A percentile compares a stretch with the other conserved stretches of the same genome.
These are phyloP conservation scores for Aphodius sticticus DNA, from an alignment of 2,888 invertebrate genomes.

Conservation along the genomic window DNA sequence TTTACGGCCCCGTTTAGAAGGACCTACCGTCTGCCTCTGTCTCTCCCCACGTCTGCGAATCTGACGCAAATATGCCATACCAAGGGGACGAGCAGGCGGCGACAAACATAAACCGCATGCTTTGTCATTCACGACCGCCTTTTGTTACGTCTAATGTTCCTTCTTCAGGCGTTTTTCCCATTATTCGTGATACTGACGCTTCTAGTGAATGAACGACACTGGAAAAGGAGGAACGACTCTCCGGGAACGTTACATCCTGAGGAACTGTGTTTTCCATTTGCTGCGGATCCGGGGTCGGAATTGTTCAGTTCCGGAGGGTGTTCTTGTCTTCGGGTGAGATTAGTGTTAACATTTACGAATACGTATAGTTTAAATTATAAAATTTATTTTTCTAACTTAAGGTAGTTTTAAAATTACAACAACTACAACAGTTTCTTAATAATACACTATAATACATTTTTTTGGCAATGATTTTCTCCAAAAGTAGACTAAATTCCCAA, in stretches of 20 bases:
- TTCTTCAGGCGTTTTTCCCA: background rate
- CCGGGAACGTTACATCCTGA: background rate
- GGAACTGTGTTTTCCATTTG: background rate
- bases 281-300: background rate
- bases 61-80: background rate
- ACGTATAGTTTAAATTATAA: no score
- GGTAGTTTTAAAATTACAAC: no score
- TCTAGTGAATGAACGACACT: background rate
- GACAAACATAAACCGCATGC: conserved; percentile 27
- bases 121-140: conserved; percentile 17
- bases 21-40: background rate
- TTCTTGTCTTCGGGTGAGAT: background rate
- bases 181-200: background rate
- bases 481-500: no score
- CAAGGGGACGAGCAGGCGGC: conserved; percentile 6
- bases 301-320: background rate
- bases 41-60: background rate
- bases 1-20: background rate
- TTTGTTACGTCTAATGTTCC: conserved; percentile 12
- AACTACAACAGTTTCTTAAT: no score
- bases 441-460: no score
- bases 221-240: background rate
- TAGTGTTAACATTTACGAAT: no score
- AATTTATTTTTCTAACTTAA: no score
- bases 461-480: no score